A percentile compares a stretch with the other conserved stretches of the same genome.
These are phyloP conservation scores for Craseonycteris thonglongyai DNA, from an alignment of 2,113 vertebrate species.

Conservation along the genomic window DNA sequence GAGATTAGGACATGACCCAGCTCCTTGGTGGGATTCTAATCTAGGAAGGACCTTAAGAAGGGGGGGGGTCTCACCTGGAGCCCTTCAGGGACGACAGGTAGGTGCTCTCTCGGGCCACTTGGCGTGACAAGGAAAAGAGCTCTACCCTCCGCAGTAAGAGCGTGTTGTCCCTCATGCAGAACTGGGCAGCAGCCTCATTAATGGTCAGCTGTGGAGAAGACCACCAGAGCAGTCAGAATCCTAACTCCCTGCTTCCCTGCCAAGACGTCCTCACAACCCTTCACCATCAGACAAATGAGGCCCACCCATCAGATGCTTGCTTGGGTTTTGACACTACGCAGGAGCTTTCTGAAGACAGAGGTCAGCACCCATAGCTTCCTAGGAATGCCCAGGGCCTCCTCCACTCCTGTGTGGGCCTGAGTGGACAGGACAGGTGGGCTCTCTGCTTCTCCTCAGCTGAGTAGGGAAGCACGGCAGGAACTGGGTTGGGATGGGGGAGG, in stretches of 20 bases:
- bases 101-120: constrained; percentile 94
- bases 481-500: neutral
- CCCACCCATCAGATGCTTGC: neutral
- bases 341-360: neutral
- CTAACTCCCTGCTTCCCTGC: accelerated
- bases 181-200: constrained; percentile 96
- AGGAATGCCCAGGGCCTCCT: neutral
- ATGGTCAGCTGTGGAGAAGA: constrained; percentile 87
- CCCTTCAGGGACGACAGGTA: constrained; percentile 93
- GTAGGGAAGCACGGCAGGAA: neutral
- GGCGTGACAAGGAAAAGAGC: constrained; percentile 93
- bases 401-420: neutral
- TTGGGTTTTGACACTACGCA: neutral
- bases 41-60: neutral
- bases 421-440: no score
- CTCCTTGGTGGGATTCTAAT: neutral
- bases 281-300: neutral
- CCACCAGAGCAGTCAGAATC: neutral
- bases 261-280: neutral
- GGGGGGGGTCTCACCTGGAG: constrained; percentile 82
- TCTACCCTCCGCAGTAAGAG: constrained; percentile 93
- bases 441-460: neutral
- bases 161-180: constrained; percentile 94
- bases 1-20: neutral
- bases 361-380: neutral